Percentiles rank a stretch among this genome's conserved stretches.
These are phyloP conservation scores for Hypotaenidia philippensis DNA, from an alignment of 2,797 vertebrate species.

Conservation along the genomic window DNA sequence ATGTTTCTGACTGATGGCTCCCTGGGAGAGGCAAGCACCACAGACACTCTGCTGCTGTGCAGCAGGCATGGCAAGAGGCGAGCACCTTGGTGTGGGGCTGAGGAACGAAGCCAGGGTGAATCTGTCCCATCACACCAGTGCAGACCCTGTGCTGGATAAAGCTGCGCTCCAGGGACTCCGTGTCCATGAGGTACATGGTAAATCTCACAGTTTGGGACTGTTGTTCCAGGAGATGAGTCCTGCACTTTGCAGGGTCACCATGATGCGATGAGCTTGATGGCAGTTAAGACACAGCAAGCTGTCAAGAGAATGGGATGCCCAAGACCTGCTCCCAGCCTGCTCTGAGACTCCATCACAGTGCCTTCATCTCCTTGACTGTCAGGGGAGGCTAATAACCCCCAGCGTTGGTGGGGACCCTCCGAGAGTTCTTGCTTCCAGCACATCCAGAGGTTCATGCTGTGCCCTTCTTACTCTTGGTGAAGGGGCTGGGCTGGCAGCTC, in stretches of 20 bases:
- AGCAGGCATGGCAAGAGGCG: not conserved
- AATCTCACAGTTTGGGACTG: not conserved
- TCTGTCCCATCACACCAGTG: not conserved
- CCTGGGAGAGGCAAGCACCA: not conserved
- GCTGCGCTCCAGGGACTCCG: not conserved
- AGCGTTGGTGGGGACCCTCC: not conserved
- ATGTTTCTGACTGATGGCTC: not conserved
- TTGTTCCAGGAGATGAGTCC: not conserved
- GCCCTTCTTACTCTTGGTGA: not conserved
- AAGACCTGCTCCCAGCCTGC: not conserved
- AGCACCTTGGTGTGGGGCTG: not conserved
- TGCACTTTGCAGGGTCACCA: rapidly evolving
- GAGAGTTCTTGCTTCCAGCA: not conserved
- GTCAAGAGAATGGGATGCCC: not conserved
- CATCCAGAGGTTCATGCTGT: not conserved
- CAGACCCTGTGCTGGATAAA: not conserved
- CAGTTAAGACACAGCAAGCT: not conserved
- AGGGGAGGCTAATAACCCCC: not conserved
- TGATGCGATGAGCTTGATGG: not conserved
- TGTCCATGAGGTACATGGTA: rapidly evolving
- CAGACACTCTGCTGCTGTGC: not conserved
- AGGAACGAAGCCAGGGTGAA: not conserved
- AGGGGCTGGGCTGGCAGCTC: not conserved
- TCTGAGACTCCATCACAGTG: rapidly evolving
- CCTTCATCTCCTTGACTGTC: not conserved